Evolutionary conservation across 2,888 invertebrate species (phyloP).

Genomic region (Lagria hirta): DNA sequence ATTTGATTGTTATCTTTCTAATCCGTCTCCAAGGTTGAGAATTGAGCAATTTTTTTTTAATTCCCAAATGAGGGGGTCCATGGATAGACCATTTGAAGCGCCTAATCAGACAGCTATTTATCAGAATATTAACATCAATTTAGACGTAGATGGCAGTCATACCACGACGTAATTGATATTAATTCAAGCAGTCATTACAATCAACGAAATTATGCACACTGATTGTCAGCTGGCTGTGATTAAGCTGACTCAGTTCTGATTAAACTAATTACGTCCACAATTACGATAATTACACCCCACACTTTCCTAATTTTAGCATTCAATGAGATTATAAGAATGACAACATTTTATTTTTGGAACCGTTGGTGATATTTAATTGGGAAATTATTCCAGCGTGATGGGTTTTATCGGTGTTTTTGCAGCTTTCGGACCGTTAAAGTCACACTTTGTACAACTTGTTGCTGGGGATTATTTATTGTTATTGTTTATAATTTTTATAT

Average conservation of each 20-base stretch:
- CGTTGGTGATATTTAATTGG: slow-evolving; percentile 11
- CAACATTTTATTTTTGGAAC: slow-evolving; percentile 1
- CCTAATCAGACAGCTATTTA: slow-evolving; percentile 27
- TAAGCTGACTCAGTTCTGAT: slow-evolving; percentile 41
- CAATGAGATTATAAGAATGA: too few species aligned
- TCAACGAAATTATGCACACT: slow-evolving; percentile 47
- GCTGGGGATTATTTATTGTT: slow-evolving; percentile 20
- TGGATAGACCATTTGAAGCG: slow-evolving; percentile 6
- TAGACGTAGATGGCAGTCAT: slow-evolving; percentile 21
- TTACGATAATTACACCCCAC: slow-evolving; percentile 16
- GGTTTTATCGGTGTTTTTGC: slow-evolving; percentile 10
- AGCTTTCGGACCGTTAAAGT: slow-evolving; percentile 19
- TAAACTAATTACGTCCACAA: slow-evolving; percentile 24
- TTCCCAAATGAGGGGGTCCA: too few species aligned
- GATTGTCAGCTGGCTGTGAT: slow-evolving; percentile 46
- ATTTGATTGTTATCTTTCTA: too few species aligned
- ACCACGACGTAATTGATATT: slow-evolving; percentile 43
- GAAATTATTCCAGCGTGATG: slow-evolving; percentile 14
- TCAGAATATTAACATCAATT: slow-evolving; percentile 27
- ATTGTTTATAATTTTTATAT: too few species aligned
- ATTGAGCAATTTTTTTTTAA: too few species aligned
- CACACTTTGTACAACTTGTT: slow-evolving; percentile 19
- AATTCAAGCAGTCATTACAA: slow-evolving; percentile 48
- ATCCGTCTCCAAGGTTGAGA: too few species aligned
- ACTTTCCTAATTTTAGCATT: slow-evolving; percentile 9